phyloP scores from a whole-genome alignment of 1,140 invertebrate species.

The Sycophaga agraensis region DNA sequence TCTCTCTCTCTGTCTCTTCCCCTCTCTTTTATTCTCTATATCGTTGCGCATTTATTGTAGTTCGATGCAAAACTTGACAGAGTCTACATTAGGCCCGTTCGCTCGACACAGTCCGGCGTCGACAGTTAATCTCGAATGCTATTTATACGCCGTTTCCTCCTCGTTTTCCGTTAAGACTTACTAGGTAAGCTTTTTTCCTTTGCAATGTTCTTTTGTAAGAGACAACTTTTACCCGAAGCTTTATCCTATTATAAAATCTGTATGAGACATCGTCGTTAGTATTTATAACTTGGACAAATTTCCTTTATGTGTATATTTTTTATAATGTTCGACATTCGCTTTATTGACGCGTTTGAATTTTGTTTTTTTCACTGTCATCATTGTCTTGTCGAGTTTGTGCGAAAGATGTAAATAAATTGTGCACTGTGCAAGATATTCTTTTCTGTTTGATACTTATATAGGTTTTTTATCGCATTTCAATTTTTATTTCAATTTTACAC shows the following conservation, averaged over 20 bases:
- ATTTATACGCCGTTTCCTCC: too few relatives aligned
- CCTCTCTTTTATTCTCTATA: too few relatives aligned
- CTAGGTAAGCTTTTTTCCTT: background rate
- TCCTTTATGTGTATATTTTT: too few relatives aligned
- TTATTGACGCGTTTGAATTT: too few relatives aligned
- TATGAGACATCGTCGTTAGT: too few relatives aligned
- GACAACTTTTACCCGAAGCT: background rate
- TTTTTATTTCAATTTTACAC: slow-evolving; percentile 32
- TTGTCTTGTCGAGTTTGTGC: background rate
- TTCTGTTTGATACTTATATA: slow-evolving; percentile 37
- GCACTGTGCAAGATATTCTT: slow-evolving; percentile 20
- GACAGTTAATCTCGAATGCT: too few relatives aligned
- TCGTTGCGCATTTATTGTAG: background rate
- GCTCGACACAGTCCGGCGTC: slow-evolving; percentile 23
- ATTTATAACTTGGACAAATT: too few relatives aligned
- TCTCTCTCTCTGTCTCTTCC: too few relatives aligned
- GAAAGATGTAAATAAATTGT: slow-evolving; percentile 28
- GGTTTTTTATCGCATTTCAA: slow-evolving; percentile 38
- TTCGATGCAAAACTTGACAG: slow-evolving; percentile 17
- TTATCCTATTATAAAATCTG: background rate
- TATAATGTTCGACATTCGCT: too few relatives aligned
- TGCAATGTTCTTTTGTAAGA: background rate
- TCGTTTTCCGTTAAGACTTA: too few relatives aligned
- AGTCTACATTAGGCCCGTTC: slow-evolving; percentile 14
- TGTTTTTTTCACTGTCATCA: too few relatives aligned